Percentiles rank a stretch among this genome's conserved stretches.
Evolutionary conservation across 2,888 invertebrate species (phyloP).

Genomic region (Ennomos fuscantarius): DNA sequence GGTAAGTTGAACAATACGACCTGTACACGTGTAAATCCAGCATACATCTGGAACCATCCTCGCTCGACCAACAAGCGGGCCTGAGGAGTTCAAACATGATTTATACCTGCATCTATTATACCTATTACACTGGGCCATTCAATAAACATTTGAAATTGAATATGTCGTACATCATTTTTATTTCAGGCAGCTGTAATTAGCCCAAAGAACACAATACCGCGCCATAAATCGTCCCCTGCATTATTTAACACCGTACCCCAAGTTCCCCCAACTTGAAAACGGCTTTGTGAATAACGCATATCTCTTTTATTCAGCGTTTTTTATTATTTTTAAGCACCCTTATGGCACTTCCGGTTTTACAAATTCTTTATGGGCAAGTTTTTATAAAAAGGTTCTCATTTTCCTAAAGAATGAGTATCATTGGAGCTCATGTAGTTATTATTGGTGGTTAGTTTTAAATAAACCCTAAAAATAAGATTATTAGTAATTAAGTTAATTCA

Average conservation of each 20-base stretch:
- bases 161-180: neutral
- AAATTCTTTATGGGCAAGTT: conserved; percentile 30
- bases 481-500: no score
- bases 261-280: conserved; percentile 38
- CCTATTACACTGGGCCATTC: no score
- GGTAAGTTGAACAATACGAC: no score
- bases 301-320: conserved; percentile 38
- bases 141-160: neutral
- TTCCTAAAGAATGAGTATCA: conserved; percentile 6
- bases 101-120: no score
- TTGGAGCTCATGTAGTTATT: neutral
- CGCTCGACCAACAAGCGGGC: no score
- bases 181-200: conserved; percentile 30
- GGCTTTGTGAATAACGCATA: conserved; percentile 36
- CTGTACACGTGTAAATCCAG: no score
- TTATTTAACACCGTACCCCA: conserved; percentile 35
- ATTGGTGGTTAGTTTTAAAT: no score
- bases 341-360: conserved; percentile 34
- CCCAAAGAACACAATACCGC: conserved; percentile 37
- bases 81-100: no score
- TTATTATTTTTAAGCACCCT: conserved; percentile 38
- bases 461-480: no score
- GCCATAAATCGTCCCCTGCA: conserved; percentile 41
- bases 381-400: conserved; percentile 26
- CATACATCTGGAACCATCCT: no score